Evolutionary conservation across 2,888 invertebrate species (phyloP), one percentile per base, ranked within the genome.

Genomic region (Folsomia candida): DNA sequence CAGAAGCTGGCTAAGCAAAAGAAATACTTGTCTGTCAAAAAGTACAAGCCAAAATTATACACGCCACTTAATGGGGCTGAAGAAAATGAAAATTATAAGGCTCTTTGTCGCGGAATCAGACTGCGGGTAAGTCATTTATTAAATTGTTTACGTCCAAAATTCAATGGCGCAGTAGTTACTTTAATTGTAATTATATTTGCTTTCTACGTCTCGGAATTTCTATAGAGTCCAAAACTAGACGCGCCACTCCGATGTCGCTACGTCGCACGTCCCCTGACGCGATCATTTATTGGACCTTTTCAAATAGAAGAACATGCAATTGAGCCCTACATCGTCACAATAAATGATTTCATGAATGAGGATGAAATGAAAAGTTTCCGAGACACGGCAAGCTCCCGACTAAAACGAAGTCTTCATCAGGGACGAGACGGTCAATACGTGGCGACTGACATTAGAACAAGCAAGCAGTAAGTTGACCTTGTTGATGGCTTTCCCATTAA

Each of bases 61-160:
- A 59, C 60, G 58, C 74, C 74, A 2, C 63, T 79, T 57, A 73
- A 59, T 6, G 70, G 73, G 11, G 67, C 74, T 26, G 81, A 81
- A 51, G 82, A 82, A 62, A 78, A 80, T 69, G 79, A 80, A 57
- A 79, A 81, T 65, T 82, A 81, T 67, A 80, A 80, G 67, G 80
- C 78, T 9, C 74, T 82, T 1, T 82, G 82, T 67, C 70, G 82
- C 22, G 82, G 81, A 65, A 82, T 82, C 74, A 71, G 75, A 29
- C 71, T 81, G 4, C 72, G 80, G 70, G 82, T 82, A 71, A 75
- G 79, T 27, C 57, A 4, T 37, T 37, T 14, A 4, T 37, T 37
- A 37, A 37, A 9, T 37, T 9, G 4, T 37, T 37, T 37, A 37
- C 14, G 37, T n/a, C n/a, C 18, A 47, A 47, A 47, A 47, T 18